These are phyloP conservation scores for Oxyura jamaicensis DNA, from an alignment of 2,113 vertebrate genomes.

Conservation along the genomic window DNA sequence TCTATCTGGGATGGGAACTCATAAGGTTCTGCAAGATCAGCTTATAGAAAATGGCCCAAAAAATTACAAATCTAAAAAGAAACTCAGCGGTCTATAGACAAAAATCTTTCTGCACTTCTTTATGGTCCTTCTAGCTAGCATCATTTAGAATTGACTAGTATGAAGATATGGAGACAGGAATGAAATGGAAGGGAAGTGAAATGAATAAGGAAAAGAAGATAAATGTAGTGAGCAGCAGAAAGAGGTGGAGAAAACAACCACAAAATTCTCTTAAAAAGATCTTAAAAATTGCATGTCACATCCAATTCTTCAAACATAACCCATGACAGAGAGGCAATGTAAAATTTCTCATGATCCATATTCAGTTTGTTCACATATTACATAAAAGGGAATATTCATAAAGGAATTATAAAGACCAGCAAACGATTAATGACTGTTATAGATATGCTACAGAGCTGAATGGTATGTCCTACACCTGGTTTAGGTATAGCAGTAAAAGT, in stretches of 20 bases:
- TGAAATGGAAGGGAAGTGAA: conserved; percentile 1
- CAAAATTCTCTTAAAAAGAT: conserved; percentile 28
- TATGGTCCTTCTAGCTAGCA: neutral
- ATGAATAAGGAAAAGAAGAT: neutral
- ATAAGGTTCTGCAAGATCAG: neutral
- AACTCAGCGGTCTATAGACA: neutral
- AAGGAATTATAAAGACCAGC: neutral
- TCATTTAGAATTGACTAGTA: neutral
- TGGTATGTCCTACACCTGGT: neutral
- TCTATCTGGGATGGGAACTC: neutral
- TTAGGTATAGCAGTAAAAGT: neutral
- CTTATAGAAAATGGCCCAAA: neutral
- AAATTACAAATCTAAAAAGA: neutral
- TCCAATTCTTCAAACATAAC: conserved; percentile 1
- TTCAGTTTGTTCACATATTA: conserved; percentile 18
- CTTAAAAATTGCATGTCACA: neutral
- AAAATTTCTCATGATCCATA: conserved; percentile 7
- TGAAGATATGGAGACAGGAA: neutral
- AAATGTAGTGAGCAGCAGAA: neutral
- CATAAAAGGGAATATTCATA: conserved; percentile 1
- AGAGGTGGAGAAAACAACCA: neutral
- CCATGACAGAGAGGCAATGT: neutral
- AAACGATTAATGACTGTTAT: neutral
- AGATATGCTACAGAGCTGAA: neutral
- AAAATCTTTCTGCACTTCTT: neutral